phyloP scores from a whole-genome alignment of 2,797 vertebrate species.

The Triplophysa yarkandensis region DNA sequence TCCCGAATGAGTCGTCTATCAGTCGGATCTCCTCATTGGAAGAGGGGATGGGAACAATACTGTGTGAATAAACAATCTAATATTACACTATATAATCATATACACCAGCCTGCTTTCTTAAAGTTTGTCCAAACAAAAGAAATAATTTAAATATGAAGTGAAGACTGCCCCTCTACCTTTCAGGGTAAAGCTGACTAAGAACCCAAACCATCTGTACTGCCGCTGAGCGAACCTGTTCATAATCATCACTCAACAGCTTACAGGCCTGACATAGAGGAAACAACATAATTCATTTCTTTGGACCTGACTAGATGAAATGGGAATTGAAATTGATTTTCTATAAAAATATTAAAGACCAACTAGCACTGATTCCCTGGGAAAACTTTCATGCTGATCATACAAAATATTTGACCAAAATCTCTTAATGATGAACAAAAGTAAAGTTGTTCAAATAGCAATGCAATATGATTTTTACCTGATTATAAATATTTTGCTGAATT shows the following conservation, averaged over 20 bases:
- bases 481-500: constrained; percentile 90
- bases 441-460: background rate
- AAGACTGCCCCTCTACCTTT: constrained; percentile 77
- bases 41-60: constrained; percentile 95
- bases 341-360: background rate
- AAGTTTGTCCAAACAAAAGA: too few species aligned
- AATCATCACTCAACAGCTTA: constrained; percentile 90
- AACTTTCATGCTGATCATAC: background rate
- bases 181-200: constrained; percentile 93
- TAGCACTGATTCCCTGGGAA: background rate
- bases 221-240: constrained; percentile 94
- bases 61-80: constrained; percentile 58
- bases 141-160: too few species aligned
- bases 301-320: too few species aligned
- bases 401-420: background rate
- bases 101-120: too few species aligned
- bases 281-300: background rate
- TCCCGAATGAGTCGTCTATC: constrained; percentile 95
- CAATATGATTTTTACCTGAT: constrained; percentile 78
- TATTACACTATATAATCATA: background rate
- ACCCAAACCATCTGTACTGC: constrained; percentile 96
- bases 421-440: background rate
- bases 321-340: too few species aligned
- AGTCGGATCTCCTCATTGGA: constrained; percentile 97
- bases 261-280: constrained; percentile 79